Percentiles rank a stretch among this genome's conserved stretches.
phyloP scores from a whole-genome alignment of 2,113 vertebrate genomes.

The Catharus minimus region DNA sequence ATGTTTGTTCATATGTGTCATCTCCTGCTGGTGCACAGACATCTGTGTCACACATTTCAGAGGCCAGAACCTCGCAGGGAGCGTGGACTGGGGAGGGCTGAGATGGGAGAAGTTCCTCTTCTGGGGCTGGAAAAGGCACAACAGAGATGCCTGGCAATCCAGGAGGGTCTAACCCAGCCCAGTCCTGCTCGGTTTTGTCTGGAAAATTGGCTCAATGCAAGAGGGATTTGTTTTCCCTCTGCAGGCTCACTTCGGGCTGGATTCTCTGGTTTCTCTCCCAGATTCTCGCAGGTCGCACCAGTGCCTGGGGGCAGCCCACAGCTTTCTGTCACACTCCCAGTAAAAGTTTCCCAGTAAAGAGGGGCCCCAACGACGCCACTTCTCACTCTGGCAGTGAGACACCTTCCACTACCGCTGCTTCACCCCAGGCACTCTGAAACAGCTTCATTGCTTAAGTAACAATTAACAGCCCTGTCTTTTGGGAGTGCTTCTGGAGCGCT shows the following conservation, averaged over 20 bases:
- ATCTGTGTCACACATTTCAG: accelerated
- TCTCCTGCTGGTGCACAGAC: accelerated
- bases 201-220: background rate
- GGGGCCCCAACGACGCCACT: background rate
- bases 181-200: background rate
- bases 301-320: background rate
- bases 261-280: background rate
- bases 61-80: background rate
- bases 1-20: accelerated
- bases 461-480: constrained; percentile 52
- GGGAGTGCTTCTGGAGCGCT: background rate
- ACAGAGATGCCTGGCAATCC: no score
- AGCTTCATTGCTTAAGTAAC: constrained; percentile 60
- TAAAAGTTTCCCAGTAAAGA: background rate
- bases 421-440: constrained; percentile 40
- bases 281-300: background rate
- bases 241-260: background rate
- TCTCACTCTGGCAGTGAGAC: background rate
- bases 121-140: background rate
- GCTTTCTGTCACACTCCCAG: background rate
- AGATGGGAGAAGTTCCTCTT: background rate
- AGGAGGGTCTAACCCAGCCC: background rate
- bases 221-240: background rate
- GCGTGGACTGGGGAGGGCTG: accelerated
- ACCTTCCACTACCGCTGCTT: background rate